phyloP scores from a whole-genome alignment of 1,140 invertebrate species.

The Anagrus nilaparvatae region DNA sequence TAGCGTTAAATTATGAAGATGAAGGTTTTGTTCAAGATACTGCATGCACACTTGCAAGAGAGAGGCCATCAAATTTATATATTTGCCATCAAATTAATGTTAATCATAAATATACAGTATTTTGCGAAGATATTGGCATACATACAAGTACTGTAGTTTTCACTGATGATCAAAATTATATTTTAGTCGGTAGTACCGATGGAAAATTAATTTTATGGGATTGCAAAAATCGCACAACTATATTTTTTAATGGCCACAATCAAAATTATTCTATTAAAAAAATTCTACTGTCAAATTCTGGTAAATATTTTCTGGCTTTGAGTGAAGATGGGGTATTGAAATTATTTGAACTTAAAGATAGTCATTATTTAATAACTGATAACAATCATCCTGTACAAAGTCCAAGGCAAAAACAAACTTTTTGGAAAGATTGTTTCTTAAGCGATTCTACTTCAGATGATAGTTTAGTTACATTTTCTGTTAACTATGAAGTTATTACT shows the following conservation, averaged over 20 bases:
- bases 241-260: slow-evolving; percentile 25
- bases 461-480: slow-evolving; percentile 25
- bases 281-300: slow-evolving; percentile 26
- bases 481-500: slow-evolving; percentile 24
- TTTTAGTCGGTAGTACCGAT: slow-evolving; percentile 28
- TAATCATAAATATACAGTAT: slow-evolving; percentile 14
- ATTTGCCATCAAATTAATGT: slow-evolving; percentile 24
- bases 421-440: slow-evolving; percentile 26
- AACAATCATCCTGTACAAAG: slow-evolving; percentile 17
- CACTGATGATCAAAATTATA: slow-evolving; percentile 27
- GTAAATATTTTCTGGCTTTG: slow-evolving; percentile 30
- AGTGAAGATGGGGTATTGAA: slow-evolving; percentile 31
- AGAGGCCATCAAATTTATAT: slow-evolving; percentile 23
- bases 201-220: slow-evolving; percentile 32
- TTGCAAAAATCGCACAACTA: slow-evolving; percentile 21
- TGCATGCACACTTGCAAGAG: slow-evolving; percentile 30
- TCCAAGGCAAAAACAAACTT: slow-evolving; percentile 31
- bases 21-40: slow-evolving; percentile 31
- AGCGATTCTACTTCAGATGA: slow-evolving; percentile 21
- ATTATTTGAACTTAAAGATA: slow-evolving; percentile 25
- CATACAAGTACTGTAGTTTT: slow-evolving; percentile 27
- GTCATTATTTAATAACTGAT: slow-evolving; percentile 18
- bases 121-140: slow-evolving; percentile 28
- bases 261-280: slow-evolving; percentile 27
- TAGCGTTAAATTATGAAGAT: slow-evolving; percentile 36